Percentiles rank a stretch among this genome's conserved stretches.
phyloP scores from a whole-genome alignment of 53 echinoderm and acorn worm species.

The Glandiceps talaboti region DNA sequence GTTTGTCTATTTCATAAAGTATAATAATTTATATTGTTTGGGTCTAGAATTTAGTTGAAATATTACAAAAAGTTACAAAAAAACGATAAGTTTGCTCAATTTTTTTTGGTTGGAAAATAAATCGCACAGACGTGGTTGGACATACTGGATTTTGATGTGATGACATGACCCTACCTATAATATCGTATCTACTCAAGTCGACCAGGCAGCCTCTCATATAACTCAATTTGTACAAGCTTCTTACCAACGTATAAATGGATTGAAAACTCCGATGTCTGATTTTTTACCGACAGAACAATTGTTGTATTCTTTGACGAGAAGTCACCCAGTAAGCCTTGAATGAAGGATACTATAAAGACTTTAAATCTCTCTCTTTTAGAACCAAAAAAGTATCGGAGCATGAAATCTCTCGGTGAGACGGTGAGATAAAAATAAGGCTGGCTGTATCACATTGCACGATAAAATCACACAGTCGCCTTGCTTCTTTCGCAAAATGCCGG shows the following conservation, averaged over 20 bases:
- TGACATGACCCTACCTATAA: no score
- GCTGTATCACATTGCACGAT: neutral
- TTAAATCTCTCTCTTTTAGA: neutral
- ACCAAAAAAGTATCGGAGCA: neutral
- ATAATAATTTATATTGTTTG: no score
- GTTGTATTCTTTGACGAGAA: neutral
- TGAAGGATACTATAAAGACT: neutral
- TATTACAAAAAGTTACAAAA: no score
- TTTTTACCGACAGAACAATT: neutral
- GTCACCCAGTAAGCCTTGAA: neutral
- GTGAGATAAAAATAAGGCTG: constrained; percentile 11
- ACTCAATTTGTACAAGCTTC: no score
- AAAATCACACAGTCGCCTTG: neutral
- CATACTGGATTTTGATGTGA: no score
- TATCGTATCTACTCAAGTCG: no score
- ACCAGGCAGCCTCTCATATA: no score
- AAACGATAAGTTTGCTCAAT: no score
- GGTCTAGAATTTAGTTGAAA: no score
- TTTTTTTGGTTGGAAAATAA: no score
- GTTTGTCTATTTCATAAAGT: no score
- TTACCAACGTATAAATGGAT: neutral
- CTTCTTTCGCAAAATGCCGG: neutral
- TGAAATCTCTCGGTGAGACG: constrained; percentile 20
- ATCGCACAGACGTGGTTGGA: no score
- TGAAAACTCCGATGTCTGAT: neutral